Evolutionary conservation across 2,113 vertebrate genomes (phyloP).

Genomic region (Rhinoptilus africanus): DNA sequence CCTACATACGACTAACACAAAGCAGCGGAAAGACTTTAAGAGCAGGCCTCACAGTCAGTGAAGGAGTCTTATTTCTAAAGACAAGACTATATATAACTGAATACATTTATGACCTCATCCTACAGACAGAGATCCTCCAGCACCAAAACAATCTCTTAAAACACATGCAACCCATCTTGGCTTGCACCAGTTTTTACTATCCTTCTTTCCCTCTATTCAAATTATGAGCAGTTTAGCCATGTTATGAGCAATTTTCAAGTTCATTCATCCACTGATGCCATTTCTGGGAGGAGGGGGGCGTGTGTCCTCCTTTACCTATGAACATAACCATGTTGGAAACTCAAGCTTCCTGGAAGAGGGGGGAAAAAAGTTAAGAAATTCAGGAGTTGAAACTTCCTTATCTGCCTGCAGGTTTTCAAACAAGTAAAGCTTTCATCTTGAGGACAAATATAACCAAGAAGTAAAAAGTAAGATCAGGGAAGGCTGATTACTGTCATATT

Average conservation of each 20-base stretch:
- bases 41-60: background rate
- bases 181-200: background rate
- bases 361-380: background rate
- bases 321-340: background rate
- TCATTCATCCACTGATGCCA: background rate
- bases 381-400: background rate
- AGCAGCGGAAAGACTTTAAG: background rate
- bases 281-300: background rate
- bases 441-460: background rate
- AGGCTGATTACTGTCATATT: background rate
- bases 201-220: background rate
- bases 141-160: background rate
- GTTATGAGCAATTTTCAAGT: background rate
- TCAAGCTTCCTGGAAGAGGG: background rate
- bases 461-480: background rate
- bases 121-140: background rate
- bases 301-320: background rate
- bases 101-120: background rate
- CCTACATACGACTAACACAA: background rate
- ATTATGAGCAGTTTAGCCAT: background rate
- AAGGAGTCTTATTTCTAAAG: background rate
- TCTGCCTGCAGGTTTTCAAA: background rate
- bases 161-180: background rate
- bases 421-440: background rate
- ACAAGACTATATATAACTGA: background rate